These are phyloP conservation scores for Lutjanus campechanus DNA, from an alignment of 2,797 vertebrate species.

Conservation along the genomic window DNA sequence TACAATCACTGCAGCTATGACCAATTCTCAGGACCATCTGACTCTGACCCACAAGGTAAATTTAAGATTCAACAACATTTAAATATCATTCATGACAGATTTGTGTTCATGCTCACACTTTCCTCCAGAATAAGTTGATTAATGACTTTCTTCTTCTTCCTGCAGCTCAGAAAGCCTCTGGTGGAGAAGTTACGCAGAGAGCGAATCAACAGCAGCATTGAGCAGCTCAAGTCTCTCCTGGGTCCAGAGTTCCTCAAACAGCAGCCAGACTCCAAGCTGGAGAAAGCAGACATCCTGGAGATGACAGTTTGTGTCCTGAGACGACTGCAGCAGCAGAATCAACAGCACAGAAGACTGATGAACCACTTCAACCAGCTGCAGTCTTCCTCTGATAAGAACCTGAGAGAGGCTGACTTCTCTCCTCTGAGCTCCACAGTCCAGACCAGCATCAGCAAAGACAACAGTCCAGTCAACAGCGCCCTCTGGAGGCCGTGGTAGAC, in stretches of 20 bases:
- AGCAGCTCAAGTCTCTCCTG: slow-evolving; percentile 87
- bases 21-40: slow-evolving; percentile 73
- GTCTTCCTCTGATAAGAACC: no score
- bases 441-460: slow-evolving; percentile 53
- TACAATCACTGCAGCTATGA: slow-evolving; percentile 71
- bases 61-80: slow-evolving; percentile 11
- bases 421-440: slow-evolving; percentile 58
- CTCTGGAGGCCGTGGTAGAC: slow-evolving; percentile 80
- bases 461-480: slow-evolving; percentile 51
- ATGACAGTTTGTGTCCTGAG: slow-evolving; percentile 85
- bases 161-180: slow-evolving; percentile 88
- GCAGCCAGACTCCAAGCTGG: slow-evolving; percentile 87
- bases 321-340: slow-evolving; percentile 61
- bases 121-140: slow-evolving; percentile 23
- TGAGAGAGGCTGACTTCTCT: slow-evolving; percentile 52
- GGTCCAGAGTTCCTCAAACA: slow-evolving; percentile 83
- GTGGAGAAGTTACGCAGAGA: slow-evolving; percentile 90
- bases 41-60: slow-evolving; percentile 83
- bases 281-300: slow-evolving; percentile 88
- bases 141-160: slow-evolving; percentile 36
- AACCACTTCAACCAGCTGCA: no score
- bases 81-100: fast-evolving
- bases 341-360: slow-evolving; percentile 22
- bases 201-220: slow-evolving; percentile 82
- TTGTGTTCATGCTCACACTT: background rate